Conservation (phyloP, 2,797 vertebrate species). For the Lacerta viridis region DNA sequence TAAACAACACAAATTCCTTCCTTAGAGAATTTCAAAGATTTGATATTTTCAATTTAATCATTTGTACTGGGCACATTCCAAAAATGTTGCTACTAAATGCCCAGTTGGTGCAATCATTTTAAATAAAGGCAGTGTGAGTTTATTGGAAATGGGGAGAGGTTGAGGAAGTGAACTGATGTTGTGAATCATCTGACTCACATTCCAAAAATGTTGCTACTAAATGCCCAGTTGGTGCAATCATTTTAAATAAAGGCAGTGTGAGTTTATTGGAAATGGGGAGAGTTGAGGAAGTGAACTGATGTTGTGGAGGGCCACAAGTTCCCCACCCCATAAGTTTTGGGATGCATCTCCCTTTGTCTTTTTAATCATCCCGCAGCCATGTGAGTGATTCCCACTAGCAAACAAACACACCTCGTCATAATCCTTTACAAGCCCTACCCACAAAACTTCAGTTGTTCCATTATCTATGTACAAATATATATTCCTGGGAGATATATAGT, state of each 20-base stretch:
- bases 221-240: neutral
- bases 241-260: neutral
- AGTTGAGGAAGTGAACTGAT: neutral
- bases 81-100: neutral
- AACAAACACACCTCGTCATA: neutral
- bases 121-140: neutral
- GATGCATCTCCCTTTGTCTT: too few species aligned
- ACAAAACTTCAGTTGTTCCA: neutral
- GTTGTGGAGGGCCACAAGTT: too few species aligned
- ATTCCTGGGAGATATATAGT: neutral
- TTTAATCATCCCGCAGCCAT: neutral
- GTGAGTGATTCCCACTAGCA: neutral
- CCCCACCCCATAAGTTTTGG: too few species aligned
- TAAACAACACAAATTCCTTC: neutral
- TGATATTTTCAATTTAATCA: neutral
- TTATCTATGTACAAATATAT: neutral
- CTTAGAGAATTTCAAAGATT: neutral
- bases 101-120: neutral
- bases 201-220: neutral
- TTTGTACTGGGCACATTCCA: neutral
- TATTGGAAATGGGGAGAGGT: neutral
- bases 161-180: neutral
- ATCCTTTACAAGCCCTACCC: too few species aligned
- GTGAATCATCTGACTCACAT: neutral
- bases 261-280: neutral